These are phyloP conservation scores for Tachuris rubrigastra DNA, from an alignment of 2,113 vertebrate genomes.

Conservation along the genomic window DNA sequence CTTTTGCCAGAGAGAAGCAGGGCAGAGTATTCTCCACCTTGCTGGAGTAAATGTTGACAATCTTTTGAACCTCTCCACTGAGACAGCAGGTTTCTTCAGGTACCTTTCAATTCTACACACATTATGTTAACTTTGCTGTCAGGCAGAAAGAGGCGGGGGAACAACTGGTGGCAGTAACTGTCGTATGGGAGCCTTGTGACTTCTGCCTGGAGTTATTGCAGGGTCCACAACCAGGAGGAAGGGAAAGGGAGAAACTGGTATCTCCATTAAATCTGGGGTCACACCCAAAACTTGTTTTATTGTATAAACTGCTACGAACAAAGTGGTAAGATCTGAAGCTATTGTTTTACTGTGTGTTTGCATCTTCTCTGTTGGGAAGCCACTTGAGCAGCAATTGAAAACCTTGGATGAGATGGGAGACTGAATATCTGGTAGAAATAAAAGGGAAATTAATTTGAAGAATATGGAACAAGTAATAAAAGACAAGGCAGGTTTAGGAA, in stretches of 20 bases:
- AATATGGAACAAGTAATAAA: background rate
- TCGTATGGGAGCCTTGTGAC: background rate
- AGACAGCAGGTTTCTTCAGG: background rate
- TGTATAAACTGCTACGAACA: background rate
- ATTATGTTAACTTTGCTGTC: background rate
- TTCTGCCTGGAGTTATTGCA: background rate
- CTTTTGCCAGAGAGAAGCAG: background rate
- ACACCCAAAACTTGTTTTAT: background rate
- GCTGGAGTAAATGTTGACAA: background rate
- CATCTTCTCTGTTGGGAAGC: background rate
- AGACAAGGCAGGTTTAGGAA: background rate
- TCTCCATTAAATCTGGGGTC: background rate
- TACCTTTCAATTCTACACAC: background rate
- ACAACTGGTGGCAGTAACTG: background rate
- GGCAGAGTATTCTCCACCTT: background rate
- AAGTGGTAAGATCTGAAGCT: background rate
- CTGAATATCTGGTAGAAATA: background rate
- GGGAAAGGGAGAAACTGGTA: background rate
- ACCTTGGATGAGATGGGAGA: background rate
- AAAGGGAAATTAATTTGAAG: background rate
- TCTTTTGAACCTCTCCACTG: background rate
- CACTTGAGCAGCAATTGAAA: background rate
- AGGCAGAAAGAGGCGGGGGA: background rate
- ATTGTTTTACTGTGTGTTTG: background rate
- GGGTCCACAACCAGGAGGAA: background rate